Evolutionary conservation across 1,140 invertebrate genomes (phyloP).

Genomic region (Batillaria attramentaria): DNA sequence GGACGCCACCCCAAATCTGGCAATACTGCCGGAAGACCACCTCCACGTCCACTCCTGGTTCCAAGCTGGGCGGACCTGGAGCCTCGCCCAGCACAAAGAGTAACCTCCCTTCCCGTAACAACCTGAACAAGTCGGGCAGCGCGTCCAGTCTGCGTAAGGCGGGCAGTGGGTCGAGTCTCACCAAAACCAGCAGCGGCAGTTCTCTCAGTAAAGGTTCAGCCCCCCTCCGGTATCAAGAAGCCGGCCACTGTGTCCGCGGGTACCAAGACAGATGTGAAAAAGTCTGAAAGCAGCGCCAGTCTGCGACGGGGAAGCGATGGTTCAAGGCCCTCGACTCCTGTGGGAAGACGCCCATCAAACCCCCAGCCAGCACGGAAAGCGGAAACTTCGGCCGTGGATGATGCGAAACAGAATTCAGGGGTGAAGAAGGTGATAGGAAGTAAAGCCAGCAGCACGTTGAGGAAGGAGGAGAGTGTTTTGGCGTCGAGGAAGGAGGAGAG

Average conservation of each 20-base stretch:
- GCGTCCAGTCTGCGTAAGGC: slow-evolving; percentile 46
- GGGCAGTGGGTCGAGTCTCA: slow-evolving; percentile 45
- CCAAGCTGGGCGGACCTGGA: neutral
- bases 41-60: neutral
- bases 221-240: slow-evolving; percentile 40
- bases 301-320: slow-evolving; percentile 61
- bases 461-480: slow-evolving; percentile 71
- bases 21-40: neutral
- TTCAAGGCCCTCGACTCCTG: slow-evolving; percentile 60
- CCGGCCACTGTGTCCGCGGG: slow-evolving; percentile 13
- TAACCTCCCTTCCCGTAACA: slow-evolving; percentile 27
- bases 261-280: neutral
- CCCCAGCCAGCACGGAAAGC: neutral
- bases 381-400: slow-evolving; percentile 21
- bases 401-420: neutral
- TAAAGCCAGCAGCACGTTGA: no score
- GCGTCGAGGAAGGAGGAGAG: slow-evolving; percentile 22
- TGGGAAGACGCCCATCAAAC: slow-evolving; percentile 36
- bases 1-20: neutral
- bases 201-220: slow-evolving; percentile 44
- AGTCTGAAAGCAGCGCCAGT: slow-evolving; percentile 40
- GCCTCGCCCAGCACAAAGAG: slow-evolving; percentile 28
- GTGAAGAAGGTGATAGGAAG: no score
- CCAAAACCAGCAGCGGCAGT: slow-evolving; percentile 46
- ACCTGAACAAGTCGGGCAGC: slow-evolving; percentile 48